These are phyloP conservation scores for Mamestra brassicae DNA, from an alignment of 2,888 invertebrate species.

Conservation along the genomic window DNA sequence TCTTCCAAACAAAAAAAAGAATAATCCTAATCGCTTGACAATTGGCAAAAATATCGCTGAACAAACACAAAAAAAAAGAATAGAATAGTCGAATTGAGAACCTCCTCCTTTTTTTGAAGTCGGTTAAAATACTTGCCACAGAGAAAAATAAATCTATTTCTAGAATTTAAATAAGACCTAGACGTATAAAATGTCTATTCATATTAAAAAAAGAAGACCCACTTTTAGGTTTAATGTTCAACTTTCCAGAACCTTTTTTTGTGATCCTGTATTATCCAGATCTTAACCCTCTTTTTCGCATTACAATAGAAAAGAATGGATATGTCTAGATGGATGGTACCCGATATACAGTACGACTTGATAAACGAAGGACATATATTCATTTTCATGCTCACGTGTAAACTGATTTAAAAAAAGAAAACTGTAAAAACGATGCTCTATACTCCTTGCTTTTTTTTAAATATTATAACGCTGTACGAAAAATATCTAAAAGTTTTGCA, in stretches of 20 bases:
- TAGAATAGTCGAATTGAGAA: too few species aligned
- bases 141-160: constrained; percentile 15
- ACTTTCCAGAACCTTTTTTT: constrained; percentile 49
- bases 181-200: constrained; percentile 38
- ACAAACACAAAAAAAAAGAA: background rate
- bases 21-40: too few species aligned
- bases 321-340: constrained; percentile 54
- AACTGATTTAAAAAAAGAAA: too few species aligned
- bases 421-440: too few species aligned
- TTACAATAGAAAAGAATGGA: constrained; percentile 50
- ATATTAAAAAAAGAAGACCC: constrained; percentile 40
- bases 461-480: too few species aligned
- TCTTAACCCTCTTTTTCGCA: constrained; percentile 35
- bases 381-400: too few species aligned
- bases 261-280: constrained; percentile 36
- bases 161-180: constrained; percentile 40
- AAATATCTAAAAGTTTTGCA: too few species aligned
- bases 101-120: background rate
- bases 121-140: too few species aligned
- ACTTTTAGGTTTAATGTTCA: constrained; percentile 41
- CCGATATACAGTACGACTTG: background rate
- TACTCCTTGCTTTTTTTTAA: too few species aligned
- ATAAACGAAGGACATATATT: constrained; percentile 15
- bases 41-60: too few species aligned
- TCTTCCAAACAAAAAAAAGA: too few species aligned